Base-by-base conservation (phyloP, 2,888 invertebrate species). In the Orthosia gracilis region DNA sequence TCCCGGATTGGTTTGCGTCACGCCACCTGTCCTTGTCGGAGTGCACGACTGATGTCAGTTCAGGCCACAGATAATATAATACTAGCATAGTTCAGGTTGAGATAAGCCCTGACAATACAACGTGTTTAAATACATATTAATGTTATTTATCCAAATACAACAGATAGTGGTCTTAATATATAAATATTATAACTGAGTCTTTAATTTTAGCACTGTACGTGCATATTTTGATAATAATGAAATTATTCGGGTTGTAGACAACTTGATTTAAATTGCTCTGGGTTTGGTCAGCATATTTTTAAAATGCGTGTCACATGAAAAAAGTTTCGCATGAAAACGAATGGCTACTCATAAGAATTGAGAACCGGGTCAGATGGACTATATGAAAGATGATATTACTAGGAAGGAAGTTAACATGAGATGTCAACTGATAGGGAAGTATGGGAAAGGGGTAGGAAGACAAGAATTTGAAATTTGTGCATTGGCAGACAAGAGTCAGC, bases 71-170 rank as follows among this genome's bases (percentile, higher is more conserved):
- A 40, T 40, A 40, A 40, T 40, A 40, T 40, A 40, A 40, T 40
- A 40, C 40, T 40, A 40, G 40, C 9, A 40, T 40, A 76, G 76
- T 69, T 68, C 57, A 64, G 52, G 58, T 70, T 26, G 57, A 78
- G 87, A 85, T 86, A 86, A 86, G 72, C 61, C 11, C 66, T 76
- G 70, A 84, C 84, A 83, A 85, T 79, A 75, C 62, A 64, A 61
- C 76, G 23, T 85, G 79, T 84, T 85, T 82, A 50, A 69, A 78
- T 85, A 73, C 62, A 76, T 45, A 69, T 58, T 70, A 77, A 70
- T 81, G 47, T 77, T 58, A 77, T 80, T 79, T 81, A 85, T 70
- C 52, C 73, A 59, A 73, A 63, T 69, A 70, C 31, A 45, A 26
- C 55, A 58, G 69, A 78, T 78, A 78, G 23, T 73, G 15, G n/a